Evolutionary conservation across 1,140 invertebrate species (phyloP).

Genomic region (Melipona quadrifasciata): DNA sequence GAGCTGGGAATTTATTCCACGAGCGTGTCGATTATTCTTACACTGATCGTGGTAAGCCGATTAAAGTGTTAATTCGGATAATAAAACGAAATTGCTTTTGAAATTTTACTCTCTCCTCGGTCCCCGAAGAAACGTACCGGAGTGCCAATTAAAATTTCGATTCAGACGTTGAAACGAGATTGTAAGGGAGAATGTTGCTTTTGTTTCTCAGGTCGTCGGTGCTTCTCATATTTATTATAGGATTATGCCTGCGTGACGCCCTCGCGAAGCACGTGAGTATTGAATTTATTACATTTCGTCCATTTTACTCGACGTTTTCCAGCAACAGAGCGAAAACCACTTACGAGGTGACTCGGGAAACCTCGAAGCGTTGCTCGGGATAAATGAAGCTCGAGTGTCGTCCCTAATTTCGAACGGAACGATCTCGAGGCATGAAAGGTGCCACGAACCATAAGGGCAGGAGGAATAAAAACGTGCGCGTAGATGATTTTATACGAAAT

Average conservation of each 20-base stretch:
- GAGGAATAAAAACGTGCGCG: not conserved
- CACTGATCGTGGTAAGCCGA: not conserved
- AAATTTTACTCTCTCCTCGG: too few relatives aligned
- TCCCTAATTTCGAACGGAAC: not conserved
- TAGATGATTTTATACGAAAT: slow-evolving; percentile 16
- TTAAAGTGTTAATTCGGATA: not conserved
- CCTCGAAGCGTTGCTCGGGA: not conserved
- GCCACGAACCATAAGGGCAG: too few relatives aligned
- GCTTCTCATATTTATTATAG: slow-evolving; percentile 77
- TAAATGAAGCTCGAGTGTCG: not conserved
- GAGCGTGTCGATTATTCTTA: not conserved
- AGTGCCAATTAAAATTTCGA: not conserved
- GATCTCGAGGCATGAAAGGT: not conserved
- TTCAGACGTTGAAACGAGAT: not conserved
- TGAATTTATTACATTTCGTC: not conserved
- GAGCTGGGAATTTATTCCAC: not conserved
- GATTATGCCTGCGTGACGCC: slow-evolving; percentile 70
- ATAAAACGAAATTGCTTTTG: too few relatives aligned
- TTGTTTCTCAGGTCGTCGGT: slow-evolving; percentile 80
- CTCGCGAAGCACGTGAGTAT: slow-evolving; percentile 78
- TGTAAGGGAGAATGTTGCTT: slow-evolving; percentile 16
- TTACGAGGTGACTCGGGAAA: not conserved
- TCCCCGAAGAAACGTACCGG: too few relatives aligned
- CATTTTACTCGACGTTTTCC: not conserved
- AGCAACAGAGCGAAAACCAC: not conserved